Conservation (phyloP, 2,888 invertebrate genomes). For the Dasysyrphus tricinctus region DNA sequence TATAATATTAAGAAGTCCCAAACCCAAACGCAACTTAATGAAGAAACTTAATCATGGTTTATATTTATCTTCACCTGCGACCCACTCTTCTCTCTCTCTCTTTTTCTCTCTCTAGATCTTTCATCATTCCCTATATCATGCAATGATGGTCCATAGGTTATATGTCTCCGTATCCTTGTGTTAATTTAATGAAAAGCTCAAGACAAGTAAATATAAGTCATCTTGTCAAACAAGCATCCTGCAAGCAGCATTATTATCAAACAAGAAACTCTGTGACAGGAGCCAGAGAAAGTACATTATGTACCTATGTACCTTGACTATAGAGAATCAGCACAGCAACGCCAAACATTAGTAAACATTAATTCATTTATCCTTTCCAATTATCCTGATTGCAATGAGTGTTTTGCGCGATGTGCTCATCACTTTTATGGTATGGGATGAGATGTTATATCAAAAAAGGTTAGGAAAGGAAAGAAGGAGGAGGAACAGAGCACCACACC, state of each 20-base stretch:
- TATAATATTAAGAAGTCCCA: slow-evolving; percentile 1
- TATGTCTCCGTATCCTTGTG: slow-evolving; percentile 53
- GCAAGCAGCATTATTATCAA: slow-evolving; percentile 44
- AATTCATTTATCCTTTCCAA: slow-evolving; percentile 76
- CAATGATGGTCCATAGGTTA: slow-evolving; percentile 42
- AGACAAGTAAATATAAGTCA: slow-evolving; percentile 69
- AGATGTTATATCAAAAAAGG: neutral
- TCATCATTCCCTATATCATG: neutral
- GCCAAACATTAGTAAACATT: slow-evolving; percentile 74
- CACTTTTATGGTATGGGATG: slow-evolving; percentile 40
- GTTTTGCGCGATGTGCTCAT: slow-evolving; percentile 66
- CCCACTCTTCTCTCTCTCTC: neutral
- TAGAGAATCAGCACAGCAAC: slow-evolving; percentile 23
- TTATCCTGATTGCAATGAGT: slow-evolving; percentile 76
- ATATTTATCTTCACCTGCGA: slow-evolving; percentile 53
- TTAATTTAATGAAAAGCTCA: slow-evolving; percentile 75
- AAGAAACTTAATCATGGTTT: slow-evolving; percentile 71
- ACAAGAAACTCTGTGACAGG: slow-evolving; percentile 45
- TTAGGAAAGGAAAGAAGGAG: neutral
- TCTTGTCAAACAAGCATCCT: slow-evolving; percentile 66
- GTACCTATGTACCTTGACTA: neutral
- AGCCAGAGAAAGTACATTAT: neutral
- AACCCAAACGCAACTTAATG: slow-evolving; percentile 61
- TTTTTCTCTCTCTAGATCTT: neutral
- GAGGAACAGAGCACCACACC: slow-evolving; percentile 16